Percentiles rank a stretch among this genome's conserved stretches.
Evolutionary conservation across 2,797 vertebrate species (phyloP).

Genomic region (Acanthopagrus latus): DNA sequence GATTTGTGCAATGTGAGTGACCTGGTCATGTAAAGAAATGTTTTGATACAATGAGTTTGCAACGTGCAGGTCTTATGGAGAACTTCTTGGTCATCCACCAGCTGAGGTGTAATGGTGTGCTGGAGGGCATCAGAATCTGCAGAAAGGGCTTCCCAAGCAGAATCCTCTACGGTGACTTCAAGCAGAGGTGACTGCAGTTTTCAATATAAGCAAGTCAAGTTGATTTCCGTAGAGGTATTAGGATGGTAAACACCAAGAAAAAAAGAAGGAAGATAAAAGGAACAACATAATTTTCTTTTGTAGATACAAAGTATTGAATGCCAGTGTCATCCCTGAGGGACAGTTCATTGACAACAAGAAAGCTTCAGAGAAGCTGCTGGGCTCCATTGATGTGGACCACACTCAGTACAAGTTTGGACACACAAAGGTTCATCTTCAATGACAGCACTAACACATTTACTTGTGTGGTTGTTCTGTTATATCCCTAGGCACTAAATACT

Average conservation of each 20-base stretch:
- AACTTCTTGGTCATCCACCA: too few relatives aligned
- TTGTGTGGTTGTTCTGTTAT: fast-evolving
- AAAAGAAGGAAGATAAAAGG: too few relatives aligned
- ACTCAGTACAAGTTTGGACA: constrained; percentile 92
- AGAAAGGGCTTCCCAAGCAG: constrained; percentile 90
- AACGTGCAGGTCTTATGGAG: too few relatives aligned
- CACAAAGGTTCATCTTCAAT: constrained; percentile 84
- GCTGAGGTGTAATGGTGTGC: constrained; percentile 79
- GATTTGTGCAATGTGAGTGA: too few relatives aligned
- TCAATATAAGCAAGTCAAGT: background rate
- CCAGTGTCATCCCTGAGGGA: constrained; percentile 90
- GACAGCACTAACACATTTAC: background rate
- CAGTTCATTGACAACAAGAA: constrained; percentile 94
- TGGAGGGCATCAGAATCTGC: constrained; percentile 91
- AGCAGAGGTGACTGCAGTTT: constrained; percentile 82
- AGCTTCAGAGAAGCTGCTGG: constrained; percentile 91
- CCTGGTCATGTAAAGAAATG: too few relatives aligned
- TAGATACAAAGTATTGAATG: constrained; percentile 91
- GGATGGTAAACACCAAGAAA: background rate
- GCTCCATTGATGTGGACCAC: constrained; percentile 90
- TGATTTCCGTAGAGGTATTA: too few relatives aligned
- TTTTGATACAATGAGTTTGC: too few relatives aligned
- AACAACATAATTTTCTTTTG: background rate
- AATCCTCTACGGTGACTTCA: constrained; percentile 81
- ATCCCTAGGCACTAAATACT: background rate